Percentiles rank a stretch among this genome's conserved stretches.
Conservation (phyloP, 2,888 invertebrate species). For the Macaria liturata region DNA sequence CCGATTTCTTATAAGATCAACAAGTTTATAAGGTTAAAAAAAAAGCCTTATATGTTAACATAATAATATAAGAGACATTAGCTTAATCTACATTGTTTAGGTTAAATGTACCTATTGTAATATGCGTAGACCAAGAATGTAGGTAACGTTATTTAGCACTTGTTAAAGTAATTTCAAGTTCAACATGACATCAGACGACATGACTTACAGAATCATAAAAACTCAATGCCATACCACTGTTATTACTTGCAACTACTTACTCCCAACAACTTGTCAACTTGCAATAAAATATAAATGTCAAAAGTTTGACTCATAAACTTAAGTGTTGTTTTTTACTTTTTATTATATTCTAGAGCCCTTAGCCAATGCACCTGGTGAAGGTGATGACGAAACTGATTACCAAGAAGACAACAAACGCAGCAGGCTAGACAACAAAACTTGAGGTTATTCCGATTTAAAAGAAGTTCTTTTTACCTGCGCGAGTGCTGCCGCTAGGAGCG, state of each 20-base stretch:
- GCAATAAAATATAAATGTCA: constrained; percentile 16
- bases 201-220: constrained; percentile 18
- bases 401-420: constrained; percentile 35
- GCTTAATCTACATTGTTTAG: too few relatives aligned
- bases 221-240: constrained; percentile 20
- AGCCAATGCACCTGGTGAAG: constrained; percentile 31
- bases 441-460: constrained; percentile 14
- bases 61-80: too few relatives aligned
- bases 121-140: too few relatives aligned
- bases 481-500: constrained; percentile 54
- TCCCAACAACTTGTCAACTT: constrained; percentile 3
- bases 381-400: constrained; percentile 38
- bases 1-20: too few relatives aligned
- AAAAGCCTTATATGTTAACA: too few relatives aligned
- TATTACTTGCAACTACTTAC: constrained; percentile 5
- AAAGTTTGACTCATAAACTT: constrained; percentile 24
- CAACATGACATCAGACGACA: constrained; percentile 15
- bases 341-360: constrained; percentile 19
- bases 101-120: too few relatives aligned
- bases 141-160: too few relatives aligned
- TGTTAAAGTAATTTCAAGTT: background rate
- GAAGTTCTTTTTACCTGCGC: constrained; percentile 59
- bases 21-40: too few relatives aligned
- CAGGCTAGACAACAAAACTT: constrained; percentile 32
- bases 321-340: too few relatives aligned